These are phyloP conservation scores for Leptopilina myrica DNA, from an alignment of 2,888 invertebrate genomes.

Conservation along the genomic window DNA sequence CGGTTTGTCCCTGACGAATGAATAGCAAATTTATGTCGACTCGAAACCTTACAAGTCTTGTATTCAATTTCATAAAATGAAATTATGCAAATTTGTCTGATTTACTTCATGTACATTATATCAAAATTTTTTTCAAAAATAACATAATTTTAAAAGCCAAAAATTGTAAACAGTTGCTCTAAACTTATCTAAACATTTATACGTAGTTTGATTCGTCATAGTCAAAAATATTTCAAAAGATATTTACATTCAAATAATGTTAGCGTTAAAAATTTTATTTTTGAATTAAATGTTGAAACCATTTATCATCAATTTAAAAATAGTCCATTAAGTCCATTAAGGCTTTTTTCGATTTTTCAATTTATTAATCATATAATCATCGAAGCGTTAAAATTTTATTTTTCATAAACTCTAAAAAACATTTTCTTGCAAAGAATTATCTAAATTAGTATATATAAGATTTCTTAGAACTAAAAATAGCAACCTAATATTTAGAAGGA, in stretches of 20 bases:
- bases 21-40: neutral
- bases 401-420: neutral
- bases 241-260: neutral
- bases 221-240: conserved; percentile 13
- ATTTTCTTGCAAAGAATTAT: neutral
- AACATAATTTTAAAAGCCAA: neutral
- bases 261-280: conserved; percentile 3
- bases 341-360: neutral
- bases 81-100: neutral
- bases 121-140: neutral
- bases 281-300: conserved; percentile 4
- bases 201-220: conserved; percentile 17
- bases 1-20: conserved; percentile 5
- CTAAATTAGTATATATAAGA: conserved; percentile 71
- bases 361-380: neutral
- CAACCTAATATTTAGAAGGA: conserved; percentile 72
- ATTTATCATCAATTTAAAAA: conserved; percentile 10
- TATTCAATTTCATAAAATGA: neutral
- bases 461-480: conserved; percentile 73
- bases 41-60: neutral
- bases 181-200: conserved; percentile 15
- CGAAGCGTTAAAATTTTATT: too few relatives aligned
- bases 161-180: neutral
- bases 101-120: neutral
- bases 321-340: neutral